These are phyloP conservation scores for human DNA, from an alignment of 2,113 vertebrate species.

Conservation along the genomic window DNA sequence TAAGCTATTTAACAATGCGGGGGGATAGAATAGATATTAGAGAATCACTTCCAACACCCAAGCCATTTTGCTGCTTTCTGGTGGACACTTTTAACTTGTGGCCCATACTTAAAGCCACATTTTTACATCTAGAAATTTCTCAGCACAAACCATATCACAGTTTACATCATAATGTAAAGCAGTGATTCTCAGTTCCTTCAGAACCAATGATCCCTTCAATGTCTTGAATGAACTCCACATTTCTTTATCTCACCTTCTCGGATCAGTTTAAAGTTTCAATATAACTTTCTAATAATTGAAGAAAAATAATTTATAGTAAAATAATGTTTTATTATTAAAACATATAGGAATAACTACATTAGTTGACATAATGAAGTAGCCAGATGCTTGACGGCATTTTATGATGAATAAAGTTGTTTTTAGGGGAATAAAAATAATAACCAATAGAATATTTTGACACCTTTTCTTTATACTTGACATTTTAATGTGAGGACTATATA, in stretches of 20 bases:
- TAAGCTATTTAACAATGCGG: background rate
- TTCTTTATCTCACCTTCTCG: background rate
- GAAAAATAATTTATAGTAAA: background rate
- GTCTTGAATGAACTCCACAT: background rate
- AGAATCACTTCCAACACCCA: background rate
- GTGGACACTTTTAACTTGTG: background rate
- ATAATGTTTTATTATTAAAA: background rate
- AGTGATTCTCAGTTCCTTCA: background rate
- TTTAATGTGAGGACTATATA: background rate
- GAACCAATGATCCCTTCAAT: background rate
- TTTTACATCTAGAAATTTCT: background rate
- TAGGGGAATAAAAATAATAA: background rate
- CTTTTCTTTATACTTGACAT: background rate
- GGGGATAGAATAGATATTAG: background rate
- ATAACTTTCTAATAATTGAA: background rate
- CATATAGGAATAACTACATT: background rate
- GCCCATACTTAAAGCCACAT: background rate
- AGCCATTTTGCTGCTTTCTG: background rate
- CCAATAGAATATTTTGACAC: background rate
- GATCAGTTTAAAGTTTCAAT: background rate
- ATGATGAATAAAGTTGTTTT: background rate
- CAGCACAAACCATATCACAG: background rate
- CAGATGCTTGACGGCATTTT: background rate
- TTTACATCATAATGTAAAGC: background rate
- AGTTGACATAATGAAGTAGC: background rate